Evolutionary conservation across 2,888 invertebrate species (phyloP), one percentile per base, ranked within the genome.

Genomic region (Brachyopa scutellaris): DNA sequence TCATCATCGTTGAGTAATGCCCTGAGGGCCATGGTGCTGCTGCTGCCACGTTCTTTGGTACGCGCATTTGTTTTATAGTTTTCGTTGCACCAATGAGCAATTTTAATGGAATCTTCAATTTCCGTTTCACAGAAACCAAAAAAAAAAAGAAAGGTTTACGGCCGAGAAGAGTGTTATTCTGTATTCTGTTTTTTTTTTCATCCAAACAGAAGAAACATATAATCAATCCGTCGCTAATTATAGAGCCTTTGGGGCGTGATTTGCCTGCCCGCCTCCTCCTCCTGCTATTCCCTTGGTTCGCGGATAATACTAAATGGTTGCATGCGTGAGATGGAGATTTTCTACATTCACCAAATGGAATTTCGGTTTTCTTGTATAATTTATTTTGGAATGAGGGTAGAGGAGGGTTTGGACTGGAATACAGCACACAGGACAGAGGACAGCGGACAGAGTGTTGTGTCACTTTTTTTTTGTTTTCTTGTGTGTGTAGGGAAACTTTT

Each of bases 81-180:
- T 73, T 55, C 61, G 66, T 69, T 74, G 76, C 80, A 70, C 64
- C 76, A 79, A 59, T 82, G 76, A 82, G 53, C 80, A 82, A 82
- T 82, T 82, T 82, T 76, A 82, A 82, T 82, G 80, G 76, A 82
- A 82, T 82, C 80, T 82, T 82, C 76, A 82, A 82, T 82, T 82
- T 82, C 80, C 80, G 80, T 76, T 82, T 70, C 57, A 36, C 38
- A 26, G 51, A 67, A 70, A 40, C 38, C 13, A 26, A 26, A 26
- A 29, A 8, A 13, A 23, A 47, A 55, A 26, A 33, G 17, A 57
- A 62, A 31, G 33, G 47, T 47, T 67, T 67, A 13, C 23, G 66
- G 21, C 26, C 49, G 51, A 38, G 33, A 42, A 45, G 33, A 33
- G 49, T 36, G 26, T 47, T 51, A 11, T 45, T 31, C 45, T n/a